Base-by-base conservation (phyloP, 2,888 invertebrate species). In the Phoenoteleia sp. region DNA sequence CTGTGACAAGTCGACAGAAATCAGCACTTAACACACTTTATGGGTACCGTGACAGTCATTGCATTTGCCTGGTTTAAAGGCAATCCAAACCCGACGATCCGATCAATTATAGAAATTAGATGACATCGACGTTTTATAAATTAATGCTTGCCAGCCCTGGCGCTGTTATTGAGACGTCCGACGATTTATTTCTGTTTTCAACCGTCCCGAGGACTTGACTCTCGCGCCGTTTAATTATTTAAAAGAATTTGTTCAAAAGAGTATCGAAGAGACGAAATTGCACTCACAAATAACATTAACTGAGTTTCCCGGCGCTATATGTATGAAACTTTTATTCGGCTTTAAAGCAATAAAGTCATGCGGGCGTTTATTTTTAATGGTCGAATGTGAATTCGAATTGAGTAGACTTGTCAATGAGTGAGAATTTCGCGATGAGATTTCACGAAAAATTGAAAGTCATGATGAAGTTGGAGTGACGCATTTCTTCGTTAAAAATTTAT, bases 1-100 rank as follows among this genome's bases (percentile, higher is more conserved):
- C 80, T 72, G 76, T 84, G 81, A 84, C 84, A 76, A 84, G 76
- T 67, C 71, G 71, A 81, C 81, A 79, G 82, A 82, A 81, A 83
- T 84, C 83, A 69, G 83, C 83, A 83, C 83, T 85, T 72, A 79
- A 81, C 74, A 84, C 84, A 80, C 76, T 84, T 83, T 82, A 85
- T 72, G 67, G 81, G 15, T 33, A 58, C 45, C 56, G 82, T 84
- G 80, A 84, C 84, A 80, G 84, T 86, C 84, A 81, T 87, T 83
- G 83, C 80, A 66, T 82, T 84, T 77, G 75, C 74, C 80, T 58
- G 54, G 72, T 79, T 82, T 62, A 23, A 67, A 47, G 52, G 47
- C 45, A 45, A 71, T 45, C 42, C 47, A 39, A 6, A 64, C 54
- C 27, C 36, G 33, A 5, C 76, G 69, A 75, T 54, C 74, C 56